Percentiles rank a stretch among this genome's conserved stretches.
Conservation (phyloP, 1,140 invertebrate genomes). For the Tetragnatha versicolor region DNA sequence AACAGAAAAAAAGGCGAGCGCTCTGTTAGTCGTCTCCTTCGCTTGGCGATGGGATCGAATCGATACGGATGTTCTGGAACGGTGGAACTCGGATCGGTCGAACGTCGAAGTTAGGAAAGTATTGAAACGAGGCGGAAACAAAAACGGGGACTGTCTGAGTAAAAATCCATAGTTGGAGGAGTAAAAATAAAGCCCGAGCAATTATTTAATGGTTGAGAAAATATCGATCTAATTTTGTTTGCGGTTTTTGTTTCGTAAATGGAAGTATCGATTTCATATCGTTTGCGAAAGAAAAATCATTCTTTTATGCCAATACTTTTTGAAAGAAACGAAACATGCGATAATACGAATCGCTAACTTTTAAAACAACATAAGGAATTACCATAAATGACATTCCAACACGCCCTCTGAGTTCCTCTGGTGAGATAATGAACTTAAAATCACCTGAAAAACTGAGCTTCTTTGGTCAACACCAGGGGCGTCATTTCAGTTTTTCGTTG, state of each 20-base stretch:
- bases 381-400: no score
- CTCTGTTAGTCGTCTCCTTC: neutral
- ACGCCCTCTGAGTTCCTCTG: no score
- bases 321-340: no score
- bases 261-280: no score
- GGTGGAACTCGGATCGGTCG: neutral
- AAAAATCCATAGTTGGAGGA: neutral
- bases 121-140: neutral
- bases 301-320: no score
- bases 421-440: no score
- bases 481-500: no score
- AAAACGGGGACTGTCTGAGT: neutral
- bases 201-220: constrained; percentile 11
- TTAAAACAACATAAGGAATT: no score
- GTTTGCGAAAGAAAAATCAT: no score
- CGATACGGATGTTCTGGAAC: neutral
- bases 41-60: constrained; percentile 8
- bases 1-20: constrained; percentile 33
- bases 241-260: constrained; percentile 6
- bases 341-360: no score
- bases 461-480: no score
- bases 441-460: no score
- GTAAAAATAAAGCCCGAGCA: neutral
- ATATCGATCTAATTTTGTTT: constrained; percentile 4
- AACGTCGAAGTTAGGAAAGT: neutral